Evolutionary conservation across 2,113 vertebrate species (phyloP).

Genomic region (Alces alces): DNA sequence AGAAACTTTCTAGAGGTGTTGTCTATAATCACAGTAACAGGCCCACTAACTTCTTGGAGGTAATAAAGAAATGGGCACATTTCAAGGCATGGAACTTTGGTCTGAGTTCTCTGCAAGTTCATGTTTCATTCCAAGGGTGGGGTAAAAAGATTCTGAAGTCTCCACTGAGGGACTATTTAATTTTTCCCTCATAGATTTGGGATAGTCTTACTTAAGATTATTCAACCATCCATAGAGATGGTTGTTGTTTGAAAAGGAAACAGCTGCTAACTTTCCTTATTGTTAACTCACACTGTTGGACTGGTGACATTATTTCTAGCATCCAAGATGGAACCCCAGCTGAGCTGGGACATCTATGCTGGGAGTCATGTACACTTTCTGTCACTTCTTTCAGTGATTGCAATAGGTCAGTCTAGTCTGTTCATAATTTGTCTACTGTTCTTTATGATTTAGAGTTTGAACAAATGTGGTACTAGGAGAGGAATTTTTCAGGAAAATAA

Average conservation of each 20-base stretch:
- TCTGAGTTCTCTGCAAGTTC: conserved; percentile 1
- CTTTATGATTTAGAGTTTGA: neutral
- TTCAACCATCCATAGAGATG: neutral
- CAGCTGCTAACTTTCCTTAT: neutral
- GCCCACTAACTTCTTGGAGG: neutral
- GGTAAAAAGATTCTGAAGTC: neutral
- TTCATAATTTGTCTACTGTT: neutral
- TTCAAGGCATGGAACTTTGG: neutral
- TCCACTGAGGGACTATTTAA: neutral
- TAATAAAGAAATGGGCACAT: neutral
- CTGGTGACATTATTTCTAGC: neutral
- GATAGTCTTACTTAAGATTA: neutral
- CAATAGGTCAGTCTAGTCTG: neutral
- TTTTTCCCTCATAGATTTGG: neutral
- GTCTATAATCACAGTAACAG: neutral
- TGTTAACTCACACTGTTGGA: neutral
- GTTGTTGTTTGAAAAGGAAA: neutral
- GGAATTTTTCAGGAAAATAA: neutral
- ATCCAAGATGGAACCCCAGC: neutral
- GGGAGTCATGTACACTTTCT: neutral
- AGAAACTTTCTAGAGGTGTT: neutral
- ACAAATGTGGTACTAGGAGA: neutral
- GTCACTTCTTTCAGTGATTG: neutral
- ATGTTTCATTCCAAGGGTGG: neutral
- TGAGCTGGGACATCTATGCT: neutral